Evolutionary conservation across 2,888 invertebrate species (phyloP), one percentile per base, ranked within the genome.

Genomic region (Rhingia rostrata): DNA sequence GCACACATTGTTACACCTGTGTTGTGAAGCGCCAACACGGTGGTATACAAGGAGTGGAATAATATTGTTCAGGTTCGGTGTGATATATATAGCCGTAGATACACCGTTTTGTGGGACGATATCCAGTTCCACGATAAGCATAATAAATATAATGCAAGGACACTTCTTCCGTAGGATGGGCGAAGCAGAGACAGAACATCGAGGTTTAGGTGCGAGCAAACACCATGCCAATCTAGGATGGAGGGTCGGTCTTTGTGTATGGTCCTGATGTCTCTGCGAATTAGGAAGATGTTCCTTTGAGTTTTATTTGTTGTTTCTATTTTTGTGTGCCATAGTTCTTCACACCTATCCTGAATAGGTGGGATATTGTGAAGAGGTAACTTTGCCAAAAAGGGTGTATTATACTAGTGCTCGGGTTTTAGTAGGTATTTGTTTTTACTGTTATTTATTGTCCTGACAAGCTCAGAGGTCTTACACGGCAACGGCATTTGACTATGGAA

Each of bases 81-180:
- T 47, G 37, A 43, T 39, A 53, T 39, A 43, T 51, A n/a, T 49
- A 35, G 22, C 2, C 22, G 22, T 22, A 22, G 22, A 30, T 37
- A 9, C 22, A 22, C 37, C 32, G 63, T 51, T 41, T 81, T 61
- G 49, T 72, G 64, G 33, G 51, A 43, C 58, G 35, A 64, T 80
- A 74, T 79, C 56, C 74, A 47, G 43, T 74, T 43, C 64, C 67
- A 80, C 69, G 80, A 84, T 80, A 75, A 84, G 74, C 84, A 75
- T 80, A 80, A 80, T 84, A 84, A 84, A 84, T 84, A 75, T 75
- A 70, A 84, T 80, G 69, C 84, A 74, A 84, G 84, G 84, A 80
- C 84, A 80, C 74, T 70, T 84, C 74, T 70, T 66, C 10, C 73
- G 67, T 54, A 78, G 73, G 30, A 10, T 32, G 10, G 45, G n/a